These are phyloP conservation scores for Synanthedon vespiformis DNA, from an alignment of 2,888 invertebrate genomes.

Conservation along the genomic window DNA sequence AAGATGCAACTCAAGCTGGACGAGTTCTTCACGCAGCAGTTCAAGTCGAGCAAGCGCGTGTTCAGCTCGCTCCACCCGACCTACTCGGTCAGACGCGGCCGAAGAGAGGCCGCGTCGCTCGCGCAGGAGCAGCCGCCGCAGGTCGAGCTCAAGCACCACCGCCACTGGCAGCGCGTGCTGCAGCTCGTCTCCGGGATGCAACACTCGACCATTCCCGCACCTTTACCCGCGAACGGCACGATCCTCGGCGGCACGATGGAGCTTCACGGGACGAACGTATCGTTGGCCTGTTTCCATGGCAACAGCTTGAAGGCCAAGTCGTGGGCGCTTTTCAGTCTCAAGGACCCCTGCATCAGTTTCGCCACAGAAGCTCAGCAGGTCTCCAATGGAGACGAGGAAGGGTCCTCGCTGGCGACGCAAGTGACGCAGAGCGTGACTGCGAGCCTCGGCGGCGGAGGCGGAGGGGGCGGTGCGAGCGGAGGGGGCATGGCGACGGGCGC, in stretches of 20 bases:
- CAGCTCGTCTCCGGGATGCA: conserved; percentile 84
- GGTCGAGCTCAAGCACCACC: conserved; percentile 82
- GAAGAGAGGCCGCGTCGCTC: conserved; percentile 21
- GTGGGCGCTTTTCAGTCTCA: conserved; percentile 95
- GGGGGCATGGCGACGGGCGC: conserved; percentile 72
- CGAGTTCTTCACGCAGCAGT: conserved; percentile 98
- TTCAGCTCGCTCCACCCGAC: conserved; percentile 76
- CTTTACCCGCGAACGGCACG: conserved; percentile 78
- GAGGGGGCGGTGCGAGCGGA: conserved; percentile 70
- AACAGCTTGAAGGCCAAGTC: conserved; percentile 96
- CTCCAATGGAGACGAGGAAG: conserved; percentile 73
- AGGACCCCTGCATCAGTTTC: conserved; percentile 93
- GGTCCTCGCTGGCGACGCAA: conserved; percentile 70
- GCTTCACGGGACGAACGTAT: conserved; percentile 89
- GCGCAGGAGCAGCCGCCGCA: conserved; percentile 6
- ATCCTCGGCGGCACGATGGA: conserved; percentile 91
- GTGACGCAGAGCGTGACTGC: conserved; percentile 93
- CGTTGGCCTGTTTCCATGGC: conserved; percentile 96
- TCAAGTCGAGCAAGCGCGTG: conserved; percentile 93
- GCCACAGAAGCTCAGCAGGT: conserved; percentile 93
- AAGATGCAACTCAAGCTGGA: conserved; percentile 97
- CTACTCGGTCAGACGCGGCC: conserved; percentile 29
- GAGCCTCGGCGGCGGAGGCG: conserved; percentile 76
- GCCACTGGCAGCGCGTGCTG: conserved; percentile 95
- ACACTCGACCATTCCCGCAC: conserved; percentile 78